phyloP scores from a whole-genome alignment of 2,113 vertebrate species.

The Psittacara wagleri region DNA sequence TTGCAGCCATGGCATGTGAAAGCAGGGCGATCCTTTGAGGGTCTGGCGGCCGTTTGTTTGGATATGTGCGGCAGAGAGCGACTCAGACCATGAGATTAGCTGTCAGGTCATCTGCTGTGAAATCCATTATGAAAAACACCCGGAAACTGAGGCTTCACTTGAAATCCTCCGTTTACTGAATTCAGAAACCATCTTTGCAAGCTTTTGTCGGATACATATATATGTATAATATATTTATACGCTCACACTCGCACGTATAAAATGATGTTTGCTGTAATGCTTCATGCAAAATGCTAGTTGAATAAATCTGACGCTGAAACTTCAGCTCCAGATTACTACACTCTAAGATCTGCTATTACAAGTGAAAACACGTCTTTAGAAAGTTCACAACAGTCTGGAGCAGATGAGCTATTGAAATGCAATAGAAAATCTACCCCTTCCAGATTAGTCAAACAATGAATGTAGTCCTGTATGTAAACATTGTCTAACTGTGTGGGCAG shows the following conservation, averaged over 20 bases:
- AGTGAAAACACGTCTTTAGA: constrained; percentile 73
- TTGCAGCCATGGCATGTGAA: constrained; percentile 74
- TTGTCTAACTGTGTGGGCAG: constrained; percentile 67
- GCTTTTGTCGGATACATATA: constrained; percentile 59
- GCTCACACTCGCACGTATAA: background rate
- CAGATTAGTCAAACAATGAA: constrained; percentile 71
- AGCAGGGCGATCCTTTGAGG: constrained; percentile 27
- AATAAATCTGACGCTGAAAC: constrained; percentile 78
- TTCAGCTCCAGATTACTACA: constrained; percentile 71
- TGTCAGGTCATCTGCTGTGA: constrained; percentile 88
- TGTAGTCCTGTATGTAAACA: constrained; percentile 70
- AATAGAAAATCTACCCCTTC: constrained; percentile 70
- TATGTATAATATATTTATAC: background rate
- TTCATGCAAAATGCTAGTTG: constrained; percentile 63
- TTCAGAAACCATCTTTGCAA: constrained; percentile 73
- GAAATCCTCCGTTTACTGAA: constrained; percentile 72
- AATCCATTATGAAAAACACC: constrained; percentile 81
- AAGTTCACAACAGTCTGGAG: constrained; percentile 76
- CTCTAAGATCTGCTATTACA: constrained; percentile 70
- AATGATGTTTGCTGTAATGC: constrained; percentile 64
- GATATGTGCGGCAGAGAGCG: constrained; percentile 11
- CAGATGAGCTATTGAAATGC: constrained; percentile 75
- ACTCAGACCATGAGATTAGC: constrained; percentile 85
- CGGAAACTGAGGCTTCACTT: constrained; percentile 70
- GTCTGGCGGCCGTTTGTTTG: constrained; percentile 27